Evolutionary conservation across 2,113 vertebrate species (phyloP).

Genomic region (Monopterus albus): DNA sequence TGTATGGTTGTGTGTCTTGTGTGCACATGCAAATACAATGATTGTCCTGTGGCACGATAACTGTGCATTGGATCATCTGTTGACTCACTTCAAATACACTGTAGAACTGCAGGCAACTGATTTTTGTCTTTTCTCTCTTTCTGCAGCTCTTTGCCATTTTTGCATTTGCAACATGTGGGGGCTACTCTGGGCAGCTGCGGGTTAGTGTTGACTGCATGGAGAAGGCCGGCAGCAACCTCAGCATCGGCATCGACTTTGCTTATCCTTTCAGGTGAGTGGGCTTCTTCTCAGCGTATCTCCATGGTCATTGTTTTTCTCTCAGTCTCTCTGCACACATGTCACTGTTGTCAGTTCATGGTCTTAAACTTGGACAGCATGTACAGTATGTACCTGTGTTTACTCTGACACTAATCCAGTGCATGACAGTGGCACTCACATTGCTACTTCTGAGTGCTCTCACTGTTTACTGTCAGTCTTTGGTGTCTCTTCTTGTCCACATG

Average conservation of each 20-base stretch:
- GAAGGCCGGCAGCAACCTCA: constrained; percentile 95
- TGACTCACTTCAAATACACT: not conserved
- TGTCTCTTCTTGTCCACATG: too few species aligned
- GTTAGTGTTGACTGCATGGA: constrained; percentile 97
- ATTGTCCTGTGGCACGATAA: not conserved
- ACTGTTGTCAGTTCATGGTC: not conserved
- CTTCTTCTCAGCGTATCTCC: not conserved
- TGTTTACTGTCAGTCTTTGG: not conserved
- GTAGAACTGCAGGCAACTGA: not conserved
- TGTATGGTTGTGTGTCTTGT: not conserved
- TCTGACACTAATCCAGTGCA: not conserved
- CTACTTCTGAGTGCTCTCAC: not conserved
- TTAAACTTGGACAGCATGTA: not conserved
- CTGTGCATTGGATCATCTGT: not conserved
- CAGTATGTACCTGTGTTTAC: not conserved
- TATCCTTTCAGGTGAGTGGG: constrained; percentile 95
- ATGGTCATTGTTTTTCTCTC: too few species aligned
- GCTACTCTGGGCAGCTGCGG: constrained; percentile 94
- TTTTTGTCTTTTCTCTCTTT: constrained; percentile 8
- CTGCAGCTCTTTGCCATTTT: constrained; percentile 98
- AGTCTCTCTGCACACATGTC: too few species aligned
- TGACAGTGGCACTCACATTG: not conserved
- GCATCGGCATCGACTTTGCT: constrained; percentile 90
- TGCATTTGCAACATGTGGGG: constrained; percentile 98
- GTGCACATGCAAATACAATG: not conserved